Percentiles rank a stretch among this genome's conserved stretches.
Evolutionary conservation across 2,888 invertebrate species (phyloP).

Genomic region (Escarpia spicata): DNA sequence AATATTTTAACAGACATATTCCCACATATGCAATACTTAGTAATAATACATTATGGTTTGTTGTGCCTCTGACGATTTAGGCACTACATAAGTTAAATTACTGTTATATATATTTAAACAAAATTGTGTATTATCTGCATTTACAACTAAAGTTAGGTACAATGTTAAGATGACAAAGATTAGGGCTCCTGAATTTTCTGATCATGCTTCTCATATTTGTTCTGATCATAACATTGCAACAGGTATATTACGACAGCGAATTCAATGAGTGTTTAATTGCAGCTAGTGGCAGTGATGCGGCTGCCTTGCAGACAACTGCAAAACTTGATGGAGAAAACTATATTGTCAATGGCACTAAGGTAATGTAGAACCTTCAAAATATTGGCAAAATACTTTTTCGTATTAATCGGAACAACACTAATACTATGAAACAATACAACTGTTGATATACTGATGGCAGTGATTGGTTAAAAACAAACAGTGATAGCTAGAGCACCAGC

Average conservation of each 20-base stretch:
- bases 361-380: slow-evolving; percentile 36
- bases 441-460: slow-evolving; percentile 70
- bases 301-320: slow-evolving; percentile 69
- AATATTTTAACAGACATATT: too few relatives aligned
- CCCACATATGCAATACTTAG: too few relatives aligned
- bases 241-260: too few relatives aligned
- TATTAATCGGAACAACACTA: background rate
- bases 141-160: background rate
- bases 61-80: too few relatives aligned
- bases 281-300: slow-evolving; percentile 70
- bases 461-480: slow-evolving; percentile 66
- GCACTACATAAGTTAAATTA: too few relatives aligned
- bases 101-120: too few relatives aligned
- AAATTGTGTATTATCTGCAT: background rate
- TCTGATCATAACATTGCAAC: too few relatives aligned
- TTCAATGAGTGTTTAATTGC: slow-evolving; percentile 7
- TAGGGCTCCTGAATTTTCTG: background rate
- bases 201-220: background rate
- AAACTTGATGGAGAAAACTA: slow-evolving; percentile 67
- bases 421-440: background rate
- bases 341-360: slow-evolving; percentile 71
- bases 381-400: background rate
- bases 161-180: background rate
- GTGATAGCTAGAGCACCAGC: too few relatives aligned
- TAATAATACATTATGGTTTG: too few relatives aligned